phyloP scores from a whole-genome alignment of 2,113 vertebrate species.

The Lampris incognitus region DNA sequence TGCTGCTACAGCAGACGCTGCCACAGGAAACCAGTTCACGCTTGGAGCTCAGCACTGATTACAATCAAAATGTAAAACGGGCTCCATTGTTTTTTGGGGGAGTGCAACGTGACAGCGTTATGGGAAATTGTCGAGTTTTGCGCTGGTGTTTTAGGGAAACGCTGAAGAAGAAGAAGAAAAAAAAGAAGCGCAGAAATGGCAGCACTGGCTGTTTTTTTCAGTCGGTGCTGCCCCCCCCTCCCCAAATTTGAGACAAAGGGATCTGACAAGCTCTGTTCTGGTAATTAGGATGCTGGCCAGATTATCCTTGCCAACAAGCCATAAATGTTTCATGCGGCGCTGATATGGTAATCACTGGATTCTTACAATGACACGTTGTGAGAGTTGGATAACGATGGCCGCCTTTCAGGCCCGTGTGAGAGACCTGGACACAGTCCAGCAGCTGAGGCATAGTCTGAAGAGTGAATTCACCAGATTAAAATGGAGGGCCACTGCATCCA shows the following conservation, averaged over 20 bases:
- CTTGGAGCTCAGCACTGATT: slow-evolving; percentile 15
- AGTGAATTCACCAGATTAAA: slow-evolving; percentile 37
- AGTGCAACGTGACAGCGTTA: slow-evolving; percentile 17
- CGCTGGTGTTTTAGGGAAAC: too few relatives aligned
- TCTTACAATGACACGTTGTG: slow-evolving; percentile 79
- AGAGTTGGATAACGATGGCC: slow-evolving; percentile 76
- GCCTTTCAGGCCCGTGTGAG: slow-evolving; percentile 69
- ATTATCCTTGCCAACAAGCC: slow-evolving; percentile 64
- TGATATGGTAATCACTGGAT: slow-evolving; percentile 76
- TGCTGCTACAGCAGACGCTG: slow-evolving; percentile 35
- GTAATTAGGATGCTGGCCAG: slow-evolving; percentile 71
- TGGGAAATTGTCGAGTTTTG: background rate
- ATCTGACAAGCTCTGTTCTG: slow-evolving; percentile 62
- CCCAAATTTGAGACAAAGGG: slow-evolving; percentile 62
- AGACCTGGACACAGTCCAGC: slow-evolving; percentile 71
- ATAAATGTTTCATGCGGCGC: slow-evolving; percentile 76
- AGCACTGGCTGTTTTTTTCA: slow-evolving; percentile 33
- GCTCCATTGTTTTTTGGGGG: slow-evolving; percentile 6
- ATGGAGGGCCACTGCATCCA: background rate
- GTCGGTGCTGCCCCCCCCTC: slow-evolving; percentile 43
- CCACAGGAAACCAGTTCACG: slow-evolving; percentile 21
- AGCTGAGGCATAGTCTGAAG: slow-evolving; percentile 53
- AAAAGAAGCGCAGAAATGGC: slow-evolving; percentile 9
- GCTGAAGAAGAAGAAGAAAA: too few relatives aligned
- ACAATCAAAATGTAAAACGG: slow-evolving; percentile 12